phyloP scores from a whole-genome alignment of 2,888 invertebrate species.

The Hirtodrosophila cameraria region DNA sequence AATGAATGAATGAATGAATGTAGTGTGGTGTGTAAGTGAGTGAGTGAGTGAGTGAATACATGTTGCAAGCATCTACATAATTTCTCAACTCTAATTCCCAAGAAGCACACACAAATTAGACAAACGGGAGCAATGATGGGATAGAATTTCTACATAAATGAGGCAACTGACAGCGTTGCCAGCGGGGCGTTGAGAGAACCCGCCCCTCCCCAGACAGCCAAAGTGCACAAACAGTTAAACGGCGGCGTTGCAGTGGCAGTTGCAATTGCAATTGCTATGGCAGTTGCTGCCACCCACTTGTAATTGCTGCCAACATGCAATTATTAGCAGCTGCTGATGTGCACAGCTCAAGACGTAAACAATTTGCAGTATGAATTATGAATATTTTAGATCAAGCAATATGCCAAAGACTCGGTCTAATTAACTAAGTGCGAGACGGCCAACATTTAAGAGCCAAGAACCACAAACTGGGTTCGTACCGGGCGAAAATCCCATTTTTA shows the following conservation, averaged over 20 bases:
- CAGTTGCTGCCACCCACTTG: conserved; percentile 39
- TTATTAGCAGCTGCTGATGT: conserved; percentile 48
- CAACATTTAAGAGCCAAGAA: conserved; percentile 23
- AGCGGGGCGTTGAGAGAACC: conserved; percentile 35
- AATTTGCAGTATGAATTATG: conserved; percentile 75
- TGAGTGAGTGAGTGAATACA: conserved; percentile 33
- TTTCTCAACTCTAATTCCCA: conserved; percentile 75
- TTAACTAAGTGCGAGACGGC: conserved; percentile 71
- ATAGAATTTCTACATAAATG: conserved; percentile 45
- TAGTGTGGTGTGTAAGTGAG: not conserved
- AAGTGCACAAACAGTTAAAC: conserved; percentile 74
- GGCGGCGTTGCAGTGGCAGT: conserved; percentile 24
- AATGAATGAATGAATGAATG: conserved; percentile 39
- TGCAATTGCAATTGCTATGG: conserved; percentile 29
- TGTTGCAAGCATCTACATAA: conserved; percentile 52
- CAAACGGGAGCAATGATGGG: conserved; percentile 60
- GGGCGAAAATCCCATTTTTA: conserved; percentile 57
- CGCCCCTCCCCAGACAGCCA: conserved; percentile 37
- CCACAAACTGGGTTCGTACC: conserved; percentile 14
- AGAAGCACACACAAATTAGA: conserved; percentile 71
- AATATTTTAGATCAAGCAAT: conserved; percentile 57
- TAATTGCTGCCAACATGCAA: conserved; percentile 67
- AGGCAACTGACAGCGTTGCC: conserved; percentile 25
- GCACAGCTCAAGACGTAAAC: conserved; percentile 46
- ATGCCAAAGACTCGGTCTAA: conserved; percentile 63